A percentile compares a stretch with the other conserved stretches of the same genome.
Conservation (phyloP, 2,797 vertebrate species). For the Schizopygopsis malacanthus region DNA sequence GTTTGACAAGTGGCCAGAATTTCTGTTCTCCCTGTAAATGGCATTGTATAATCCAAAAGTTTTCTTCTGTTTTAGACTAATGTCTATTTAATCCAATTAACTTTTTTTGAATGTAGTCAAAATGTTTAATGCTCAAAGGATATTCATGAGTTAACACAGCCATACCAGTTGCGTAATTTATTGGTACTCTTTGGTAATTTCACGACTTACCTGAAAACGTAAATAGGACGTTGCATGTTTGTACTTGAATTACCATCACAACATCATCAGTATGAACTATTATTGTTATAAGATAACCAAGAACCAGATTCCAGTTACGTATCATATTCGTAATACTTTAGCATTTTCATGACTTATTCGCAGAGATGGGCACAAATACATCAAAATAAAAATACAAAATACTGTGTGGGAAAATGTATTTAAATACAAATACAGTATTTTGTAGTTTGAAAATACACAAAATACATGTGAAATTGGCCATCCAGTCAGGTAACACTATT, state of each 20-base stretch:
- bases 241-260: neutral
- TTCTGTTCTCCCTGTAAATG: neutral
- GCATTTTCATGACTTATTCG: neutral
- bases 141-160: neutral
- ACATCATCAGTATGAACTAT: neutral
- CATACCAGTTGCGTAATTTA: neutral
- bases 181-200: neutral
- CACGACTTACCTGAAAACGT: neutral
- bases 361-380: too few species aligned
- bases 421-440: too few species aligned
- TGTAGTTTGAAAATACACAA: too few species aligned
- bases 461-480: too few species aligned
- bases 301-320: neutral
- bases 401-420: too few species aligned
- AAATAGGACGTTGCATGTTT: neutral
- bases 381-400: too few species aligned
- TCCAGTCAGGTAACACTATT: too few species aligned
- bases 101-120: neutral
- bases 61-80: neutral
- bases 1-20: conserved; percentile 1
- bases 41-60: neutral
- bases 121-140: neutral
- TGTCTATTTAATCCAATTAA: neutral
- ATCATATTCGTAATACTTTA: neutral
- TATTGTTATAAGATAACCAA: neutral